Evolutionary conservation across 2,797 vertebrate genomes (phyloP).

Genomic region (Babyrousa celebensis): DNA sequence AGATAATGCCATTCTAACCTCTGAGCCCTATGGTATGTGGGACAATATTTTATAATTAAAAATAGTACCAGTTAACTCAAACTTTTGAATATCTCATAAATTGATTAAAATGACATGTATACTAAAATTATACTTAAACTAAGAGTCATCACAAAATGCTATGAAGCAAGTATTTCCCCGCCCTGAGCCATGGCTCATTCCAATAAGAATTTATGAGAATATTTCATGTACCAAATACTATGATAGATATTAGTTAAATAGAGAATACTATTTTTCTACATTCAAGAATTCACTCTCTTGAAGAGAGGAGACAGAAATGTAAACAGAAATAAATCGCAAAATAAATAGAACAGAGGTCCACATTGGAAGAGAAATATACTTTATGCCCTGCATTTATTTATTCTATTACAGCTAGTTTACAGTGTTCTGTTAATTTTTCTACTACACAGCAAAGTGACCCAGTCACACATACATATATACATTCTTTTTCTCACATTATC

Average conservation of each 20-base stretch:
- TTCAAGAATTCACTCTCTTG: not conserved
- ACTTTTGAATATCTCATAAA: not conserved
- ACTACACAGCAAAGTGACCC: too few species aligned
- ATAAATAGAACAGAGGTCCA: conserved; percentile 17
- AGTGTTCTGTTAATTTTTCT: too few species aligned
- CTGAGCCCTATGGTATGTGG: not conserved
- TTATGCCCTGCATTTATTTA: conserved; percentile 9
- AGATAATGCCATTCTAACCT: not conserved
- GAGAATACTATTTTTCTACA: conserved; percentile 17
- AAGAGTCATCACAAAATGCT: not conserved
- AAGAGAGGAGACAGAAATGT: not conserved
- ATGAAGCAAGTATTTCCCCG: not conserved
- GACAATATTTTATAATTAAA: not conserved
- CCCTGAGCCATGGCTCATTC: not conserved
- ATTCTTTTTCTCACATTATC: too few species aligned
- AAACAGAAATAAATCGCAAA: conserved; percentile 40
- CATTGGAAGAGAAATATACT: not conserved
- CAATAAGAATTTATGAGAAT: not conserved
- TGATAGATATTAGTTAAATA: not conserved
- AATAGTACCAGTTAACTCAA: not conserved
- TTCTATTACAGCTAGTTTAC: too few species aligned
- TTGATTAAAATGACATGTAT: conserved; percentile 41
- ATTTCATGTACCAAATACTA: not conserved
- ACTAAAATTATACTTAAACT: conserved; percentile 44
- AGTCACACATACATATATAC: too few species aligned